phyloP scores from a whole-genome alignment of 2,113 vertebrate species.

The Steatornis caripensis region DNA sequence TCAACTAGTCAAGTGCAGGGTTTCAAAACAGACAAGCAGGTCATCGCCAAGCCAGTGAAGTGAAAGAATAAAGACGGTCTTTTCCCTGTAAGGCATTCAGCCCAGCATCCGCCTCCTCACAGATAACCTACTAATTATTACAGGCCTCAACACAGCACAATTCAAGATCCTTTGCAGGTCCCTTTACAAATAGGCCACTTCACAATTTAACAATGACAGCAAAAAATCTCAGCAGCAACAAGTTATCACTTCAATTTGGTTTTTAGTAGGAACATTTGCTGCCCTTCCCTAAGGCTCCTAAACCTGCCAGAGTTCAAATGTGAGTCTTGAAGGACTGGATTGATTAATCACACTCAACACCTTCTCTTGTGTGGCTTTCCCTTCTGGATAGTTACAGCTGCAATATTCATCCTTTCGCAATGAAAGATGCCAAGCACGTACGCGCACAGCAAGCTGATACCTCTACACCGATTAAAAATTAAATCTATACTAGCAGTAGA shows the following conservation, averaged over 20 bases:
- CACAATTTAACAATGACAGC: background rate
- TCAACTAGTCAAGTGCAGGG: background rate
- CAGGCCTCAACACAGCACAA: background rate
- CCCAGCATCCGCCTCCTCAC: background rate
- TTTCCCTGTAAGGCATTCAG: background rate
- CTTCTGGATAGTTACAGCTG: background rate
- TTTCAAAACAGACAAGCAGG: background rate
- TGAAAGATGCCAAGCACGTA: background rate
- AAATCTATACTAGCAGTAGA: background rate
- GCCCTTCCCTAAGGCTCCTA: background rate
- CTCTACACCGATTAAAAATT: background rate
- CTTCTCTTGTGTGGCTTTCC: background rate
- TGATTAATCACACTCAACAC: background rate
- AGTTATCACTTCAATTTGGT: background rate
- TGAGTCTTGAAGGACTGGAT: background rate
- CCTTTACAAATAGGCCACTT: background rate
- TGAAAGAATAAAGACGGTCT: background rate
- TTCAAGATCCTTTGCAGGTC: background rate
- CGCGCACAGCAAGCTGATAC: background rate
- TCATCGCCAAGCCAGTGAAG: background rate
- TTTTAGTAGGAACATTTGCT: background rate
- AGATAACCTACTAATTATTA: background rate
- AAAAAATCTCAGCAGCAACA: background rate
- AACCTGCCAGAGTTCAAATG: background rate
- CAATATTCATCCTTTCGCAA: background rate